phyloP scores from a whole-genome alignment of 1,140 invertebrate genomes.

The Zaprionus camerounensis region DNA sequence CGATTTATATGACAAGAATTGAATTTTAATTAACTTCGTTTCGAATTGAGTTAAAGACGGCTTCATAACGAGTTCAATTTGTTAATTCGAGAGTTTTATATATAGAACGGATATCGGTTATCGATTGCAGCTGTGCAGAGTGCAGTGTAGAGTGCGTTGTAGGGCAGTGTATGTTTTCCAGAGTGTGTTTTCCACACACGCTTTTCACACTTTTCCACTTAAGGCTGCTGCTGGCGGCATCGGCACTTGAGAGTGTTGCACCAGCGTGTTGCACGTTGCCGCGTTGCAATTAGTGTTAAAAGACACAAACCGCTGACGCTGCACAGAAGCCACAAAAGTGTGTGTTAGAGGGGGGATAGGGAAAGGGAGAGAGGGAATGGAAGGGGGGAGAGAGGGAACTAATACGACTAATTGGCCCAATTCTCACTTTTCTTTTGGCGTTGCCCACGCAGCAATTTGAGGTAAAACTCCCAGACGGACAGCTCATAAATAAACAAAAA shows the following conservation, averaged over 20 bases:
- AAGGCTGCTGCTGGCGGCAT: conserved; percentile 14
- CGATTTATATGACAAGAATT: conserved; percentile 29
- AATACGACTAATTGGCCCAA: conserved; percentile 80
- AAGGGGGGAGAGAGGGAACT: conserved; percentile 40
- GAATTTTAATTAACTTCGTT: conserved; percentile 25
- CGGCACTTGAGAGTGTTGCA: conserved; percentile 58
- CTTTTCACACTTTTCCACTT: conserved; percentile 24
- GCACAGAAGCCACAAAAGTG: conserved; percentile 17
- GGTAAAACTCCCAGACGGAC: conserved; percentile 24
- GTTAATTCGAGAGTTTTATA: not conserved
- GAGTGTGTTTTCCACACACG: not conserved
- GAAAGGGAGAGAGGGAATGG: not conserved
- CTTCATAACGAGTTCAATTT: conserved; percentile 12
- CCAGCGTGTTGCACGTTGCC: conserved; percentile 45
- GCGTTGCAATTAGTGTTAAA: conserved; percentile 76
- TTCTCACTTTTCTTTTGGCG: conserved; percentile 65
- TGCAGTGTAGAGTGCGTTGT: too few species aligned
- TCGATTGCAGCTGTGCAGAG: not conserved
- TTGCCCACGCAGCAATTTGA: conserved; percentile 53
- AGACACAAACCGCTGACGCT: conserved; percentile 62
- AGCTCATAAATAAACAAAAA: conserved; percentile 78
- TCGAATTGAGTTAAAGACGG: conserved; percentile 4
- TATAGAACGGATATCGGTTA: not conserved
- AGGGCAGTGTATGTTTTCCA: not conserved
- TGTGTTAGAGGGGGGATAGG: not conserved